Evolutionary conservation across 1,140 invertebrate species (phyloP), one percentile per base, ranked within the genome.

Genomic region (Tigriopus japonicus): DNA sequence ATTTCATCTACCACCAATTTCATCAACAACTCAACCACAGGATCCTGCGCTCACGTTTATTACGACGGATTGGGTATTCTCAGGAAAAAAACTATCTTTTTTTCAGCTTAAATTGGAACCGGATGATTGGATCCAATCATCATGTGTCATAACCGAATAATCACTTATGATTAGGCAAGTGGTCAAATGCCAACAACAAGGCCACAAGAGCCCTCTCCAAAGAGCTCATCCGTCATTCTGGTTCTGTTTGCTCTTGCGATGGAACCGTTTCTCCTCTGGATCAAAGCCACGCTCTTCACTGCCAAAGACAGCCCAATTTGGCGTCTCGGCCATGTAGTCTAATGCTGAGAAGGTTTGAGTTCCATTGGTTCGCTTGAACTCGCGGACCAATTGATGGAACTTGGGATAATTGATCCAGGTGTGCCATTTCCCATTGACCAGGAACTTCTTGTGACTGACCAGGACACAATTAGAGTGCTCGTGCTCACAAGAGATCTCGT

Each of bases 401-500:
- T 72, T 75, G 1, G 72, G 71, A 66, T 81, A 81, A 67, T 81
- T 76, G 55, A 81, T 81, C 79, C 80, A 81, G 15, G 80, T 81
- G 65, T 74, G 71, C 80, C 80, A 81, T 62, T 73, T 68, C 9
- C 68, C 73, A 49, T 24, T 21, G 19, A 53, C 45, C 51, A 42
- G 62, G 67, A 78, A 75, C 69, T 77, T 78, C 65, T 72, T 77
- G 66, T 80, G 69, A 24, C 79, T 76, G 17, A 81, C 63, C 0
- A 81, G 69, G 23, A 81, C 66, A 69, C 80, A 81, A 65, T 81
- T 81, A 10, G 79, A 81, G 68, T 81, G 80, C 65, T 80, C 78
- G 68, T 81, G 80, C 67, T 81, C 80, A 55, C 74, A 77, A 6
- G 79, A 78, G 23, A 81, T 71, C 56, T 75, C 76, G 66, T 81